Percentiles rank a stretch among this genome's conserved stretches.
phyloP scores from a whole-genome alignment of 1,140 invertebrate genomes.

The Drosophila albomicans region DNA sequence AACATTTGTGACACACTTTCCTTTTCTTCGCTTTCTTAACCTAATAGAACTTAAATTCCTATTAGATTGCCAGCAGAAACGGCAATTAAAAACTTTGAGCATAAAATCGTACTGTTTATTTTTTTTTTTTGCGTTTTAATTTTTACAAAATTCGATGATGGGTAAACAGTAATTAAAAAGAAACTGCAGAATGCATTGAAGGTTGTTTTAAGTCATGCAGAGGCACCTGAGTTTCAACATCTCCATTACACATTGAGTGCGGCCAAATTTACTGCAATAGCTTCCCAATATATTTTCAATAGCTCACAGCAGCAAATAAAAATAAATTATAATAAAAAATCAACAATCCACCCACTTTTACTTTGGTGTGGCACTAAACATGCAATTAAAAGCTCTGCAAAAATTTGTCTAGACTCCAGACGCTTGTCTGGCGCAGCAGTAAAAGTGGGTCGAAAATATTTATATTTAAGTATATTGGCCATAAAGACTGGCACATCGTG shows the following conservation, averaged over 20 bases:
- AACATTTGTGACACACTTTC: no score
- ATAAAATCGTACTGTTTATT: no score
- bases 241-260: background rate
- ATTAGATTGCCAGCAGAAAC: no score
- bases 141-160: background rate
- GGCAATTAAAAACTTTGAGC: no score
- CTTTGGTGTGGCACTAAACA: constrained; percentile 55
- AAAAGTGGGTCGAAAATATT: constrained; percentile 48
- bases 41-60: no score
- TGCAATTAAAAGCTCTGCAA: constrained; percentile 67
- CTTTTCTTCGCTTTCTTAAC: no score
- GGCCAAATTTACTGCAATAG: background rate
- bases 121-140: background rate
- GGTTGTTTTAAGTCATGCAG: background rate
- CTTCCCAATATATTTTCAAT: constrained; percentile 35
- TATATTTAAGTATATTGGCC: constrained; percentile 57
- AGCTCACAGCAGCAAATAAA: constrained; percentile 8
- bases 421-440: constrained; percentile 40
- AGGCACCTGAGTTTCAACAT: background rate
- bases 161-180: constrained; percentile 1
- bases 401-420: constrained; percentile 59
- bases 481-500: constrained; percentile 55
- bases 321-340: constrained; percentile 1
- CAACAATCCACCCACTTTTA: constrained; percentile 38
- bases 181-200: background rate